Evolutionary conservation across 2,113 vertebrate genomes (phyloP).

Genomic region (Microcebus tavaratra): DNA sequence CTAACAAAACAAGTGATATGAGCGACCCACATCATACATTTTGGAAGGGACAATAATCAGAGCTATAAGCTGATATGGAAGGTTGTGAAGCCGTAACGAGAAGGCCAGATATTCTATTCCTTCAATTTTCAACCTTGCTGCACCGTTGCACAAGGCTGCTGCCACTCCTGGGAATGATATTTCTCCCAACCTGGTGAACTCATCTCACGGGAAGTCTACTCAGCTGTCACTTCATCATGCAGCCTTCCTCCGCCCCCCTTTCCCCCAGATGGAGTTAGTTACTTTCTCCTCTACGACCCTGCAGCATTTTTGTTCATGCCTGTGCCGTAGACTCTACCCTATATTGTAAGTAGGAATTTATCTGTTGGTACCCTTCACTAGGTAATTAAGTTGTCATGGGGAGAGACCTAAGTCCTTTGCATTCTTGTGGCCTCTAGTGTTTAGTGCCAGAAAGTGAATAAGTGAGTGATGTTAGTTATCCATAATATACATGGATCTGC

Average conservation of each 20-base stretch:
- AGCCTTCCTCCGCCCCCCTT: neutral
- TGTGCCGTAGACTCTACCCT: neutral
- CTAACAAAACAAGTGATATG: neutral
- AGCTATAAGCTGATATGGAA: neutral
- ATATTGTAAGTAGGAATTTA: neutral
- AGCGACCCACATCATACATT: too few species aligned
- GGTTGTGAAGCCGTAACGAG: accelerated
- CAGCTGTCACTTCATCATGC: neutral
- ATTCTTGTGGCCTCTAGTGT: neutral
- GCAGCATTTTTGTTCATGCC: neutral
- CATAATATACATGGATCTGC: neutral
- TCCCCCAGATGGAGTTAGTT: neutral
- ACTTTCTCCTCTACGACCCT: neutral
- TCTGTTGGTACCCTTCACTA: neutral
- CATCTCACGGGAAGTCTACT: neutral
- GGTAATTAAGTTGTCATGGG: neutral
- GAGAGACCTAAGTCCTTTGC: neutral
- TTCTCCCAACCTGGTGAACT: neutral
- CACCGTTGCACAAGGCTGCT: neutral
- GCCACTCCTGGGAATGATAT: neutral
- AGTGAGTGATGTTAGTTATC: neutral
- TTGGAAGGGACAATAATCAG: neutral
- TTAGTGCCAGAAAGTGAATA: neutral
- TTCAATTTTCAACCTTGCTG: neutral
- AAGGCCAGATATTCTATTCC: too few species aligned